A percentile compares a stretch with the other conserved stretches of the same genome.
Evolutionary conservation across 2,797 vertebrate species (phyloP).

Genomic region (Champsocephalus esox): DNA sequence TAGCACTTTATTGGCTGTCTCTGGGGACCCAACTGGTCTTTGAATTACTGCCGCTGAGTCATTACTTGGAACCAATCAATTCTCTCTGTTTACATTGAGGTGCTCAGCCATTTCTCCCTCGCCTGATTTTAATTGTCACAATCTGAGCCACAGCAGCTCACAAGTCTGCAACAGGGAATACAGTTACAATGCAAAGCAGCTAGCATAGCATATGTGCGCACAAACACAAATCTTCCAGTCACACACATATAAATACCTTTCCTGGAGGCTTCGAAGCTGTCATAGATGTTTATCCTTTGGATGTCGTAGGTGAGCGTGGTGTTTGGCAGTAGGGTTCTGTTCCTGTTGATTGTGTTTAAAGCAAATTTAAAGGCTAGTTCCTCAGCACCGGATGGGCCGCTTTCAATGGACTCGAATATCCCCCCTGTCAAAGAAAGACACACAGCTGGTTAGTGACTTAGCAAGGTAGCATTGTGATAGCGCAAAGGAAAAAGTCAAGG

Average conservation of each 20-base stretch:
- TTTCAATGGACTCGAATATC: constrained; percentile 98
- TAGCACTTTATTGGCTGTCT: constrained; percentile 74
- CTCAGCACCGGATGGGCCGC: constrained; percentile 96
- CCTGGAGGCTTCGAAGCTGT: constrained; percentile 99
- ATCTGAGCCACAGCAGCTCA: constrained; percentile 47
- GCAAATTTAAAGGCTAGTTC: constrained; percentile 99
- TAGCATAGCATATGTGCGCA: constrained; percentile 9
- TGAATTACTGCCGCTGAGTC: constrained; percentile 77
- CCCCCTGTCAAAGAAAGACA: constrained; percentile 86
- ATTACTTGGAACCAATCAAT: constrained; percentile 83
- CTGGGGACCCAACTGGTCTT: constrained; percentile 71
- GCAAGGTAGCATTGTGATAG: not conserved
- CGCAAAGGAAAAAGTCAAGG: too few species aligned
- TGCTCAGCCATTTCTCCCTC: constrained; percentile 58
- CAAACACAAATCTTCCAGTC: not conserved
- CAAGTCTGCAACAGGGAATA: constrained; percentile 22
- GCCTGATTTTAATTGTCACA: constrained; percentile 76
- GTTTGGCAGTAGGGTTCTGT: constrained; percentile 98
- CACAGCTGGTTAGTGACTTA: constrained; percentile 30
- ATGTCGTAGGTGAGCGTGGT: constrained; percentile 98
- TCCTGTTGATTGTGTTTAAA: constrained; percentile 99
- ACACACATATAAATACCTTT: constrained; percentile 88
- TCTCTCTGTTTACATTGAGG: constrained; percentile 73
- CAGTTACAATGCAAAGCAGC: constrained; percentile 65
- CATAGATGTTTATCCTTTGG: constrained; percentile 99